Evolutionary conservation across 2,113 vertebrate genomes (phyloP).

Genomic region (Cochlearius cochlearius): DNA sequence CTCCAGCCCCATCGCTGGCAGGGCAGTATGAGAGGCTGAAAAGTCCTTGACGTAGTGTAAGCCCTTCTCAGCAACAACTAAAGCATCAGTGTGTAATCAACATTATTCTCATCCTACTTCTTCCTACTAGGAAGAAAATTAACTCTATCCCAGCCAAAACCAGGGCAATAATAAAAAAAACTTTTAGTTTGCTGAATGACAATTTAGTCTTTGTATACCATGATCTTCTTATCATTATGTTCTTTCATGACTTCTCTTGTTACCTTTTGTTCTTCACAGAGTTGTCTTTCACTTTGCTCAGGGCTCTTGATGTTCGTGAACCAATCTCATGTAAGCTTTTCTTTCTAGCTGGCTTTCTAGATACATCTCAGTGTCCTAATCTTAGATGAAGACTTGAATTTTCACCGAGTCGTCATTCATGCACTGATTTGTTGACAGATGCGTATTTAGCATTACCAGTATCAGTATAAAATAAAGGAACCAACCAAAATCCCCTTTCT

Average conservation of each 20-base stretch:
- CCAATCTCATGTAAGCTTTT: background rate
- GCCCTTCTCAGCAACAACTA: too few species aligned
- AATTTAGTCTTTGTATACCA: background rate
- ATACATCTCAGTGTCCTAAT: background rate
- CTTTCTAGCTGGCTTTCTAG: background rate
- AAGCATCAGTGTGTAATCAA: too few species aligned
- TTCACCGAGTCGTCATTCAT: background rate
- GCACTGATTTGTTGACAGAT: background rate
- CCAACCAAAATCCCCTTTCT: rapidly evolving
- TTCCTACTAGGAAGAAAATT: too few species aligned
- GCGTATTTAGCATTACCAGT: background rate
- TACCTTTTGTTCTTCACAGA: background rate
- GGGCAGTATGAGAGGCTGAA: too few species aligned
- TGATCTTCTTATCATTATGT: background rate
- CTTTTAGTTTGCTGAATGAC: background rate
- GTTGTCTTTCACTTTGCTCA: background rate
- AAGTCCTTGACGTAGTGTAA: too few species aligned
- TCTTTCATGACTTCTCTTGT: background rate
- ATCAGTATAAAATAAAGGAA: background rate
- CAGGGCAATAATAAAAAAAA: background rate
- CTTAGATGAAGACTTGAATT: background rate
- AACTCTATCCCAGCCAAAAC: too few species aligned
- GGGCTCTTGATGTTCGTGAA: background rate
- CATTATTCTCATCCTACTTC: too few species aligned
- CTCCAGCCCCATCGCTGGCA: too few species aligned